Evolutionary conservation across 2,888 invertebrate species (phyloP).

Genomic region (Pollenia amentaria): DNA sequence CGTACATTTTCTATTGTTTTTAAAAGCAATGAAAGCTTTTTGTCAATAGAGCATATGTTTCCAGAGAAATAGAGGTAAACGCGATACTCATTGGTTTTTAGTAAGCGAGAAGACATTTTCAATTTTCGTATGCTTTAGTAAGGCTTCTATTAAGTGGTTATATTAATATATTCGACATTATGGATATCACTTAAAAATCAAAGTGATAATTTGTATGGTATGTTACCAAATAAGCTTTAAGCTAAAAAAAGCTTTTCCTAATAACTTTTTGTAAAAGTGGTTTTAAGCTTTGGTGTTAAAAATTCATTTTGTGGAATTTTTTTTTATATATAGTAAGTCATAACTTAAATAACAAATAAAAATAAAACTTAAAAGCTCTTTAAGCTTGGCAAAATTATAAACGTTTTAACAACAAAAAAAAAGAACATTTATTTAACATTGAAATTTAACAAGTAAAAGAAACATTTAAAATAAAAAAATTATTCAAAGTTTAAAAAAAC

Average conservation of each 20-base stretch:
- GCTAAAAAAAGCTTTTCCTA: slow-evolving; percentile 75
- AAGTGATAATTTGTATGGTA: slow-evolving; percentile 73
- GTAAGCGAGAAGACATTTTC: slow-evolving; percentile 60
- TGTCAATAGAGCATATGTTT: slow-evolving; percentile 34
- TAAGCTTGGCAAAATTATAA: slow-evolving; percentile 68
- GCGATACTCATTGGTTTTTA: slow-evolving; percentile 69
- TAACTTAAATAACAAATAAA: slow-evolving; percentile 55
- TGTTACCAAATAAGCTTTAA: slow-evolving; percentile 77
- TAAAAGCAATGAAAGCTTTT: slow-evolving; percentile 36
- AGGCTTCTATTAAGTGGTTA: slow-evolving; percentile 72
- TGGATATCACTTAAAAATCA: slow-evolving; percentile 81
- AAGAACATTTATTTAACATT: slow-evolving; percentile 68
- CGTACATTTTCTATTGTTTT: slow-evolving; percentile 53
- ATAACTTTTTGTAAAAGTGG: slow-evolving; percentile 70
- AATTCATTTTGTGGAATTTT: slow-evolving; percentile 68
- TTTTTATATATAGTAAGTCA: slow-evolving; percentile 48
- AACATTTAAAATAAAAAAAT: slow-evolving; percentile 53
- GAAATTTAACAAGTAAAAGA: slow-evolving; percentile 60
- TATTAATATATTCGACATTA: slow-evolving; percentile 83
- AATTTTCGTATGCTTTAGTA: slow-evolving; percentile 58
- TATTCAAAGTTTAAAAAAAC: slow-evolving; percentile 59
- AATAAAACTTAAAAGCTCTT: slow-evolving; percentile 62
- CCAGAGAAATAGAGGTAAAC: slow-evolving; percentile 20
- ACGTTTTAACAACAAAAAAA: slow-evolving; percentile 59
- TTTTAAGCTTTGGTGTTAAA: slow-evolving; percentile 77